Conservation (phyloP, 2,113 vertebrate species). For the Elephas maximus region DNA sequence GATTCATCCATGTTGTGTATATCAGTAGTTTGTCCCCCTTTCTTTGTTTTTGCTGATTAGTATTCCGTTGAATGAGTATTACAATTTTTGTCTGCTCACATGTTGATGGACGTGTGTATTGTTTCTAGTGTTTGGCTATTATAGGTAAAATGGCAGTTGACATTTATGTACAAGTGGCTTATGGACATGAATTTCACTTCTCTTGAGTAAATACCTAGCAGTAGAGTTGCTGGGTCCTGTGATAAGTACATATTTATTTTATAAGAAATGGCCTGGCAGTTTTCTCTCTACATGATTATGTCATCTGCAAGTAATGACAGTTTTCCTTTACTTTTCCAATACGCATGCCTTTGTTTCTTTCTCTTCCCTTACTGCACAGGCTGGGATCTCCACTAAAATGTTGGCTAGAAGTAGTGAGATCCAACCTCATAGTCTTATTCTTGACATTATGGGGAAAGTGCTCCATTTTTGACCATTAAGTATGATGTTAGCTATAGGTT, state of each 20-base stretch:
- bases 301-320: background rate
- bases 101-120: background rate
- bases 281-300: background rate
- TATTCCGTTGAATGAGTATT: background rate
- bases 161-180: background rate
- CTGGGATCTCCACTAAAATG: background rate
- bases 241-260: constrained; percentile 20
- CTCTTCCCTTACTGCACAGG: background rate
- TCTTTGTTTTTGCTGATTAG: background rate
- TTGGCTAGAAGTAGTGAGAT: background rate
- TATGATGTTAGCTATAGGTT: background rate
- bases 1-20: background rate
- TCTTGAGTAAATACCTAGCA: background rate
- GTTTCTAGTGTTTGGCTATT: background rate
- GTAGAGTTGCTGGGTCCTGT: background rate
- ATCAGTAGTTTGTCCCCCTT: background rate
- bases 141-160: background rate
- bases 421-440: background rate
- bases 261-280: background rate
- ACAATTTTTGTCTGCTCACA: background rate
- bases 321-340: constrained; percentile 27
- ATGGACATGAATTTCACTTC: background rate
- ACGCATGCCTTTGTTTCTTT: background rate
- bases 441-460: background rate
- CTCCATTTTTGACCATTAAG: background rate